phyloP scores from a whole-genome alignment of 2,797 vertebrate species.

The Falco peregrinus region DNA sequence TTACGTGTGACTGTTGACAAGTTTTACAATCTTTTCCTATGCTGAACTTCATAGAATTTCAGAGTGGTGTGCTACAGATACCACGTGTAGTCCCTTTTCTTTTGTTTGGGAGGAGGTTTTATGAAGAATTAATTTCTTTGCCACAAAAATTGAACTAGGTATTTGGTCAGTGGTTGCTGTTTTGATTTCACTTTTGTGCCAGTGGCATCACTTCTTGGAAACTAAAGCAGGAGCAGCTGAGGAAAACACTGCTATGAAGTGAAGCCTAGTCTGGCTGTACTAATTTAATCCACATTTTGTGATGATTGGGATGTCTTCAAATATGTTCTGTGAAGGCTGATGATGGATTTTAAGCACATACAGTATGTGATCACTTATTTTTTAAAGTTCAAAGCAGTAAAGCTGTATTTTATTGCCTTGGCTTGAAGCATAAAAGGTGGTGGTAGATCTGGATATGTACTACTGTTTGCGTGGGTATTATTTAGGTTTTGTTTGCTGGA shows the following conservation, averaged over 20 bases:
- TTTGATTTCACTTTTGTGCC: slow-evolving; percentile 26
- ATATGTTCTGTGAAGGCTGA: not conserved
- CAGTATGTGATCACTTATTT: not conserved
- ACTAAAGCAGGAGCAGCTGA: slow-evolving; percentile 12
- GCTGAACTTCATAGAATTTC: not conserved
- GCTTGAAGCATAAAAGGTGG: not conserved
- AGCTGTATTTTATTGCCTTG: slow-evolving; percentile 27
- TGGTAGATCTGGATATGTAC: not conserved
- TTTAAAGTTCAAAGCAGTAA: slow-evolving; percentile 1
- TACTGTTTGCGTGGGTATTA: not conserved
- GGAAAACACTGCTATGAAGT: not conserved
- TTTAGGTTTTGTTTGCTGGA: not conserved
- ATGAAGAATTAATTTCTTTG: not conserved
- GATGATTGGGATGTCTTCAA: not conserved
- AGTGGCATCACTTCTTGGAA: slow-evolving; percentile 22
- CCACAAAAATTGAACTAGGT: not conserved
- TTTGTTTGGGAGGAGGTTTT: not conserved
- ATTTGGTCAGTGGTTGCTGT: not conserved
- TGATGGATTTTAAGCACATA: slow-evolving; percentile 43
- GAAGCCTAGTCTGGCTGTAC: not conserved
- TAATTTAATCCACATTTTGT: slow-evolving; percentile 46
- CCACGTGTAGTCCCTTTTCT: not conserved
- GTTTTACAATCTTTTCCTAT: not conserved
- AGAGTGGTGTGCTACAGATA: not conserved
- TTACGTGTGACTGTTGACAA: not conserved